Conservation (phyloP, 2,888 invertebrate species). For the Agrotis puta region DNA sequence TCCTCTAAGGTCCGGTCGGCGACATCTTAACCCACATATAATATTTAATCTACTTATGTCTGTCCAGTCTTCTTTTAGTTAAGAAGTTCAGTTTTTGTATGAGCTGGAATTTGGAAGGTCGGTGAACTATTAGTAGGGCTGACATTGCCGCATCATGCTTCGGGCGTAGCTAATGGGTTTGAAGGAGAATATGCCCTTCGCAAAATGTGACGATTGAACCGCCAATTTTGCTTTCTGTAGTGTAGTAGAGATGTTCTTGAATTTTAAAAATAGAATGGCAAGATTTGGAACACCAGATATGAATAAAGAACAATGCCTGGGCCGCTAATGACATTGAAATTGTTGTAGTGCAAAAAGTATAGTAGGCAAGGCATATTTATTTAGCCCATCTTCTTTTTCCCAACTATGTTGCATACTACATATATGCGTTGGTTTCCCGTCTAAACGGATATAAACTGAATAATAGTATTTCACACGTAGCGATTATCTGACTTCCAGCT, state of each 20-base stretch:
- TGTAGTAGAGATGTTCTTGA: background rate
- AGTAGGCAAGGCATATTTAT: background rate
- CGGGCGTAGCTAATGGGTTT: no score
- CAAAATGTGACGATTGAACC: slow-evolving; percentile 11
- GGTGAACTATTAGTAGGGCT: slow-evolving; percentile 26
- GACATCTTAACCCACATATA: slow-evolving; percentile 66
- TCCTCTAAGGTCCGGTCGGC: slow-evolving; percentile 60
- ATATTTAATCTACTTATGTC: slow-evolving; percentile 59
- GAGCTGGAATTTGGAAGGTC: slow-evolving; percentile 23
- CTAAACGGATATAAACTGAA: no score
- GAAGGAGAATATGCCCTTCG: no score
- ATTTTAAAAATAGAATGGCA: background rate
- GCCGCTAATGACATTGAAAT: background rate
- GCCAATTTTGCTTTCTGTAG: background rate
- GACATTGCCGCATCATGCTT: slow-evolving; percentile 21
- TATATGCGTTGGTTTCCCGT: no score
- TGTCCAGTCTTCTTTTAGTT: slow-evolving; percentile 2
- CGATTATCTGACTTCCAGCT: no score
- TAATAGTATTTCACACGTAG: no score
- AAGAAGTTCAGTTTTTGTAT: slow-evolving; percentile 15
- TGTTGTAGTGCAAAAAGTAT: background rate
- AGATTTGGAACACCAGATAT: background rate
- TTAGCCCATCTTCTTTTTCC: no score
- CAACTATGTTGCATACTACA: no score
- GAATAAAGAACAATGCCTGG: background rate